Conservation (phyloP, 1,140 invertebrate species). For the Bombus confusus region DNA sequence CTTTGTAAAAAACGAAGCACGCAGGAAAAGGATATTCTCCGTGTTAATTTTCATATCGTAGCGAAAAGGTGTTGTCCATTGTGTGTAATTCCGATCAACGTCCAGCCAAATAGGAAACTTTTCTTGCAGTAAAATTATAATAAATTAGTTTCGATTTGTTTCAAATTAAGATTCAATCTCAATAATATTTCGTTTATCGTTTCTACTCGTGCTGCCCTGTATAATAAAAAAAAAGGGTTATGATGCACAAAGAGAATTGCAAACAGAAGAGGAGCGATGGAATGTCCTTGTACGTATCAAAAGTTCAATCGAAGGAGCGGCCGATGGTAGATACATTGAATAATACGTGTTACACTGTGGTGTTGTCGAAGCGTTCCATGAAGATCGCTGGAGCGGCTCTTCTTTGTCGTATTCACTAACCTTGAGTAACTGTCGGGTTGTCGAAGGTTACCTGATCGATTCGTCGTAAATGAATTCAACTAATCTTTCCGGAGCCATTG, state of each 20-base stretch:
- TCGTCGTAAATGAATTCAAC: slow-evolving; percentile 53
- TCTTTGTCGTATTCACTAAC: slow-evolving; percentile 38
- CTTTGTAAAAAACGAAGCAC: neutral
- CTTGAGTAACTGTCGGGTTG: slow-evolving; percentile 49
- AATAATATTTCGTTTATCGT: neutral
- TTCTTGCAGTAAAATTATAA: neutral
- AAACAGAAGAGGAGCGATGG: neutral
- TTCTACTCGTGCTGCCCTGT: neutral
- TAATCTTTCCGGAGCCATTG: slow-evolving; percentile 50
- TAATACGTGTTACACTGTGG: slow-evolving; percentile 7
- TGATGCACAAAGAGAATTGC: slow-evolving; percentile 4
- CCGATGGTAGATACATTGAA: slow-evolving; percentile 15
- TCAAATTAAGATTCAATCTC: neutral
- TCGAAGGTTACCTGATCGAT: slow-evolving; percentile 53
- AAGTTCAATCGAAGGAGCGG: slow-evolving; percentile 14
- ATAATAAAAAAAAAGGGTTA: neutral
- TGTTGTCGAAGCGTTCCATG: neutral
- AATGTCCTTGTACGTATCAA: slow-evolving; percentile 9
- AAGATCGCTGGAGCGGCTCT: slow-evolving; percentile 15
- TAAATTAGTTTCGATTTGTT: neutral
- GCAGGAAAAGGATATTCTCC: neutral
- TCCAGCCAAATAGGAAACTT: neutral
- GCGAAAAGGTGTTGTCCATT: neutral
- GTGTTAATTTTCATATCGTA: neutral
- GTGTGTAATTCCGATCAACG: neutral